Evolutionary conservation across 2,113 vertebrate genomes (phyloP).

Genomic region (Mus spicilegus): DNA sequence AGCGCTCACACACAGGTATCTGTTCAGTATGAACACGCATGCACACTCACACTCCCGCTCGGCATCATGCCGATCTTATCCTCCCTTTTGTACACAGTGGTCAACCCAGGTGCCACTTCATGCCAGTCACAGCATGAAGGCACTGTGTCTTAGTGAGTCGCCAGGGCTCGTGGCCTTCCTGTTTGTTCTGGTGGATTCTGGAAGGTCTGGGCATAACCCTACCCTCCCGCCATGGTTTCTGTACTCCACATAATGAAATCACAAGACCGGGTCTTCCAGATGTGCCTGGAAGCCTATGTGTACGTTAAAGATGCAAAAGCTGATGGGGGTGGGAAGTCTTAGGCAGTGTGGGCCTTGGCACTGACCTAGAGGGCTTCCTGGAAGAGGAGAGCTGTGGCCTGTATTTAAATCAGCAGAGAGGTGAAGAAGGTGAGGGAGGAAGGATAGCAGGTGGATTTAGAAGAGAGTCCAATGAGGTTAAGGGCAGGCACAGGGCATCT

Average conservation of each 20-base stretch:
- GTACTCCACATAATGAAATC: background rate
- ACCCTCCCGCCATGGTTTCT: background rate
- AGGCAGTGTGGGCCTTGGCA: background rate
- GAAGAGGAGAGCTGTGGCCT: background rate
- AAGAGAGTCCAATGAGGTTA: background rate
- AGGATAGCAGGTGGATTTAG: background rate
- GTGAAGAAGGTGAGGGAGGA: background rate
- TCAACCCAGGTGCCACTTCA: background rate
- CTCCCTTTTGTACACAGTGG: background rate
- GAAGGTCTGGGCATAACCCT: background rate
- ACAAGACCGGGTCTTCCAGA: background rate
- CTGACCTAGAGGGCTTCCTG: background rate
- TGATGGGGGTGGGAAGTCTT: background rate
- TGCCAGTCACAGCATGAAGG: background rate
- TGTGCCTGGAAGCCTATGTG: background rate
- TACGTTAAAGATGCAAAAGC: background rate
- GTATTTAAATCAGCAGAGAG: slow-evolving; percentile 21
- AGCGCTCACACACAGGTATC: too few species aligned
- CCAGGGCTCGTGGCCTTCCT: background rate
- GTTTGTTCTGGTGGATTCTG: background rate
- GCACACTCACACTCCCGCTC: background rate
- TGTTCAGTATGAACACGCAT: background rate
- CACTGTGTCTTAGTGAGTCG: background rate
- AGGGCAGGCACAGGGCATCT: background rate
- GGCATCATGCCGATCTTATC: too few species aligned